Conservation (phyloP, 2,888 invertebrate species). For the Folsomia manolachei region DNA sequence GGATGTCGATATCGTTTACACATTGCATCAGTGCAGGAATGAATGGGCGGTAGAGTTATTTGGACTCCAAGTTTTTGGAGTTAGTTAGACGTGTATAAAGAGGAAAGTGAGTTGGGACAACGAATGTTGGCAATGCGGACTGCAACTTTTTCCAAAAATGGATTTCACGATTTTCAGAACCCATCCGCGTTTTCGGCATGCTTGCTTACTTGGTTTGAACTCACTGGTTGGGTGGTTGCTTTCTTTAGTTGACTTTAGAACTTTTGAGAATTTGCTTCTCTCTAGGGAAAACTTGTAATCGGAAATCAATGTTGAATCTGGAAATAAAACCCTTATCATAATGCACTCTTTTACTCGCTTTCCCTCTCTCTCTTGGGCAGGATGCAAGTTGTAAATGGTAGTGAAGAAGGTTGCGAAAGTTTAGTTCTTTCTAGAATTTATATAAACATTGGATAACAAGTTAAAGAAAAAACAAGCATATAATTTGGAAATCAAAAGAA, state of each 20-base stretch:
- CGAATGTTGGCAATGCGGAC: not conserved
- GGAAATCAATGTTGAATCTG: slow-evolving; percentile 17
- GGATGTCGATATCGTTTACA: not conserved
- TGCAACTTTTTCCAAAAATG: not conserved
- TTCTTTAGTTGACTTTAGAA: not conserved
- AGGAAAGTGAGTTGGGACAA: too few species aligned
- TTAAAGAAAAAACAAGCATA: not conserved
- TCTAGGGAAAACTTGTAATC: slow-evolving; percentile 16
- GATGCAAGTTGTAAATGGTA: not conserved
- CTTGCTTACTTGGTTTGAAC: too few species aligned
- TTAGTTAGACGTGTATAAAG: too few species aligned
- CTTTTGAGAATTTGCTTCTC: slow-evolving; percentile 5
- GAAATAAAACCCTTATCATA: not conserved
- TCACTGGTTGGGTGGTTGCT: too few species aligned
- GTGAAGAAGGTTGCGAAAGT: not conserved
- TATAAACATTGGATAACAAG: not conserved
- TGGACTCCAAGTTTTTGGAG: too few species aligned
- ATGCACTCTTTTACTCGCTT: not conserved
- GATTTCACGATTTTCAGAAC: not conserved
- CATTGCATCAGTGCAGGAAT: too few species aligned
- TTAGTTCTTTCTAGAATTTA: not conserved
- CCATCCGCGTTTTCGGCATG: too few species aligned
- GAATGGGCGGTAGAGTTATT: not conserved
- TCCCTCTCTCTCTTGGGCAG: not conserved
- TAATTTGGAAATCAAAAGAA: not conserved